A percentile compares a stretch with the other conserved stretches of the same genome.
Conservation (phyloP, 2,113 vertebrate species). For the Acrocephalus kingi region DNA sequence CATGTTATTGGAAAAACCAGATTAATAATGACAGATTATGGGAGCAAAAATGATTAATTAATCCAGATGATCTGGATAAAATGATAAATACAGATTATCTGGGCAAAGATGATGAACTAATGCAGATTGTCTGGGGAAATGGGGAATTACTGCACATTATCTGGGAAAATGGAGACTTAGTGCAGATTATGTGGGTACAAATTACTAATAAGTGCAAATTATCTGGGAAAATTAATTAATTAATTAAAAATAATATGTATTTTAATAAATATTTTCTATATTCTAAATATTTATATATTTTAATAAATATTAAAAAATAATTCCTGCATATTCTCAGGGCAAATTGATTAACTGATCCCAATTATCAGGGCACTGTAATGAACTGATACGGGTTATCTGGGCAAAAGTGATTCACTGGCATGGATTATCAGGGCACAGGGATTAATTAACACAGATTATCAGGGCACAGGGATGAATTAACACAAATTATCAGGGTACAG, state of each 20-base stretch:
- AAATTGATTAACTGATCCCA: not conserved
- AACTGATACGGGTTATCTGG: not conserved
- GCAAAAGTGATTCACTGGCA: not conserved
- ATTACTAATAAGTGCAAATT: not conserved
- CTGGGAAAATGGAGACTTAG: not conserved
- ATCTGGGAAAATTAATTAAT: not conserved
- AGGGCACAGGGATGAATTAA: not conserved
- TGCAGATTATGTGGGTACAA: not conserved
- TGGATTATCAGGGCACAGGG: not conserved
- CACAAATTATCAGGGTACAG: not conserved
- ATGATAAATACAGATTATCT: not conserved
- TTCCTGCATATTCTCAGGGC: not conserved
- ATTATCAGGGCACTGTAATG: not conserved
- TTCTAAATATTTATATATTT: too few relatives aligned
- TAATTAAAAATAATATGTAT: too few relatives aligned
- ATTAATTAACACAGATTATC: not conserved
- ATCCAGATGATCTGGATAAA: not conserved
- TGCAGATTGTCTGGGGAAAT: not conserved
- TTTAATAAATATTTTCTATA: too few relatives aligned
- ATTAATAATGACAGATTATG: not conserved
- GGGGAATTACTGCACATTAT: not conserved
- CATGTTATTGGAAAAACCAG: not conserved
- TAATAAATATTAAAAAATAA: not conserved
- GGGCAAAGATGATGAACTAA: not conserved
- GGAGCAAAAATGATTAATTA: not conserved